Evolutionary conservation across 2,797 vertebrate species (phyloP).

Genomic region (Triplophysa bombifrons): DNA sequence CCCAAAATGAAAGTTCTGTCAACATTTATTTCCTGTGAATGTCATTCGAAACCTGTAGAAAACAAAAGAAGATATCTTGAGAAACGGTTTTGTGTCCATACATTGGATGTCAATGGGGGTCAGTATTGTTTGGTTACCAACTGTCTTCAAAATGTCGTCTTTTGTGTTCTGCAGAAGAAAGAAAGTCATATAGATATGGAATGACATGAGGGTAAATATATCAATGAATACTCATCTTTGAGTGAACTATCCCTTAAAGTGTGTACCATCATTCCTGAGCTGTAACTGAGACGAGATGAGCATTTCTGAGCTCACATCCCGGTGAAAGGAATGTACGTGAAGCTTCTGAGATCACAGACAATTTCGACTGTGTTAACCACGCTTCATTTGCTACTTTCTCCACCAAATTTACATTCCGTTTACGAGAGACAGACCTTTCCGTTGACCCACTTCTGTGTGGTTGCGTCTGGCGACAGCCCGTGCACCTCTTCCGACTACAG

Average conservation of each 20-base stretch:
- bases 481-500: conserved; percentile 78
- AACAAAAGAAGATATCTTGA: no score
- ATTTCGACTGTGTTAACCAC: conserved; percentile 77
- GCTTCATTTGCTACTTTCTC: conserved; percentile 80
- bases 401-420: conserved; percentile 77
- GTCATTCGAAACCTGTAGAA: no score
- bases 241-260: neutral
- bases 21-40: no score
- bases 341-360: conserved; percentile 58
- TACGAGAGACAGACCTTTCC: conserved; percentile 77
- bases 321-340: neutral
- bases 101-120: no score
- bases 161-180: no score
- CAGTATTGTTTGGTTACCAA: no score
- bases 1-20: no score
- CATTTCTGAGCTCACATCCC: conserved; percentile 4
- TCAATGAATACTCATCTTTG: no score
- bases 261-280: conserved; percentile 5
- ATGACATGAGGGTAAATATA: no score
- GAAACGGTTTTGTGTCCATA: no score
- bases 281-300: neutral
- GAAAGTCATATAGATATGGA: no score
- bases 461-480: conserved; percentile 76
- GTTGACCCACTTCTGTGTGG: conserved; percentile 80
- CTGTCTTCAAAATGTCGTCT: no score